Evolutionary conservation across 2,888 invertebrate species (phyloP), one percentile per base, ranked within the genome.

Genomic region (Tipula lateralis): DNA sequence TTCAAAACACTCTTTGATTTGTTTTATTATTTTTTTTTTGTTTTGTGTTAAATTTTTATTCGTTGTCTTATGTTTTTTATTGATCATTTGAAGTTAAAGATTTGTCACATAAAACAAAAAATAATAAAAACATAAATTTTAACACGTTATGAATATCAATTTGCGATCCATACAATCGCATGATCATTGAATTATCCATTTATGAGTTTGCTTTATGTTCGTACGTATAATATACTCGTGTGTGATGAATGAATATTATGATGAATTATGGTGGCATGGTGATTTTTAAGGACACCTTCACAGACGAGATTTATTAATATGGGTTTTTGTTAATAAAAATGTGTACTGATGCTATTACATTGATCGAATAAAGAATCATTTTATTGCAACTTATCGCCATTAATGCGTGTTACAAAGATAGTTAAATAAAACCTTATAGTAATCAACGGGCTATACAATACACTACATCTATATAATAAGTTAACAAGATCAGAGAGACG

Each of bases 51-150:
- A 39, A 13, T 13, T n/a, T n/a, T n/a, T 39, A 9, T 13, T 39
- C 39, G 13, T 39, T n/a, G 3, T 39, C 13, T 13, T 32, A 7
- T 32, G 32, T 32, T 5, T 13, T 13, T 39, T 39, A 13, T 32
- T 66, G 66, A 66, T 66, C 24, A 66, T 66, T 66, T 66, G 24
- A 24, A 19, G 24, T 66, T 66, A 66, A 66, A 66, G 24, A 66
- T 66, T 66, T 66, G 66, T 66, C 66, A 66, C 24, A 66, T 24
- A 24, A 0, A 66, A 24, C 7, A 50, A 36, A 34, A 9, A 34
- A 34, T 34, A 34, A 44, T 44, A 66, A 66, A 66, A 66, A 66
- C 66, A 66, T 66, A 66, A 66, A 66, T 66, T 66, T 66, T 66
- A 66, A 66, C 66, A 66, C 66, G 66, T 66, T 66, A 3, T 66